Evolutionary conservation across 2,797 vertebrate species (phyloP), one percentile per base, ranked within the genome.

Genomic region (Gymnoscopelus braueri): DNA sequence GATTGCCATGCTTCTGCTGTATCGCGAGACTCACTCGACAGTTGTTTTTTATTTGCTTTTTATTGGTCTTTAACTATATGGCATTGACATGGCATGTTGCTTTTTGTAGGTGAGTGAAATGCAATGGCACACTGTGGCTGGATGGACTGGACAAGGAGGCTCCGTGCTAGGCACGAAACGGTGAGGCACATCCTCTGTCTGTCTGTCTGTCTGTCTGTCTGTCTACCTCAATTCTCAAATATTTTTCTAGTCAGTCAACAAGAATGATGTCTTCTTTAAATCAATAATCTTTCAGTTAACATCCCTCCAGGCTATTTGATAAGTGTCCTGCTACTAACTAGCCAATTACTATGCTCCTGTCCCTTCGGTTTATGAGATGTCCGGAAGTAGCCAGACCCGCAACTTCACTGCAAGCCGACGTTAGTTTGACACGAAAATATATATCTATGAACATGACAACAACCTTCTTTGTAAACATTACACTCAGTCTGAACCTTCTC

Each of bases 101-200:
- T 74, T 12, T 82, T 26, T 59, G 0, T 87, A 99, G 97, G 64
- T 98, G 69, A 93, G 85, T 0, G 94, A 96, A 77, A 95, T 96
- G 81, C 69, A 90, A 10, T 99, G 97, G 98, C 92, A 95, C 0
- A 88, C 87, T 0, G 97, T 99, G 71, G 97, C 96, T 0, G 98
- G 97, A 71, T 99, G 97, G 98, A 94, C 97, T 7, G 98, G 97
- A 12, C 96, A 97, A 0, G 98, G 98, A 0, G 96, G 98, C 44
- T 98, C 98, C 23, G 89, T 97, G 90, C 90, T 99, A 72, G 98
- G 98, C 51, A 99, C 97, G 0, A 99, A 99, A 89, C 88, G 97
- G 97, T 99, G 78, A 87, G 91, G 11, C 12, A 53, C 8, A 24
- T 13, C 39, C 15, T 7, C 14, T 5, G 12, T 51, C 50, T 44